Base-by-base conservation (phyloP, 1,140 invertebrate species). In the Sminthurides bifidus region DNA sequence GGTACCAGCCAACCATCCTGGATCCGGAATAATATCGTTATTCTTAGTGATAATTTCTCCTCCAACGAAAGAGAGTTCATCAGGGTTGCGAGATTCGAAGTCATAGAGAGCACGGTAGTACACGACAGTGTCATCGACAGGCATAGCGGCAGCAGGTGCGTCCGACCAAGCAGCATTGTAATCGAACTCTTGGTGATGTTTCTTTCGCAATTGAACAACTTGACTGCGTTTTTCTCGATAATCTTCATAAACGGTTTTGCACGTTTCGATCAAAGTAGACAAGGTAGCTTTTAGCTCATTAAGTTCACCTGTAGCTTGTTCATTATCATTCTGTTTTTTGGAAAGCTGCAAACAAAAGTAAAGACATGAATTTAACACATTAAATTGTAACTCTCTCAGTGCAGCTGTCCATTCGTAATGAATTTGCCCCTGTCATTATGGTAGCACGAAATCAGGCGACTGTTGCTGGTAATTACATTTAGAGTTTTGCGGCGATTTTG, bases 1-100 rank as follows among this genome's bases (percentile, higher is more conserved):
- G 68, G 91, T 86, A 3, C 95, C 95, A 60, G 88, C 87, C 60
- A 92, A 75, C 95, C 95, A 98, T n/a, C 93, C 94, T 10, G 92
- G 91, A 69, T 98, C 93, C 1, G 86, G 85, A 66, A 82, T 84
- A 71, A 92, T 85, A 54, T 84, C 82, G 27, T 82, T 72, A 26
- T 88, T 84, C 23, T 94, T 83, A 75, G 83, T 76, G 63, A 98
- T 88, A 68, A 93, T 81, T 72, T 97, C 94, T 4, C 92, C 93
- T 33, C 91, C 88, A 72, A 89, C 82, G 61, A 98, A 84, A 23
- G 85, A 87, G 24, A 98, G 80, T 73, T 98, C 95, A 73, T 98
- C 95, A 8, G 78, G 75, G 69, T 92, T 94, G 57, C 92, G 75
- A 0, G 92, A 88, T 44, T 83, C 83, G 75, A 98, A 98, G 68